Conservation (phyloP, 1,140 invertebrate species). For the Paramacrobiotus metropolitanus region DNA sequence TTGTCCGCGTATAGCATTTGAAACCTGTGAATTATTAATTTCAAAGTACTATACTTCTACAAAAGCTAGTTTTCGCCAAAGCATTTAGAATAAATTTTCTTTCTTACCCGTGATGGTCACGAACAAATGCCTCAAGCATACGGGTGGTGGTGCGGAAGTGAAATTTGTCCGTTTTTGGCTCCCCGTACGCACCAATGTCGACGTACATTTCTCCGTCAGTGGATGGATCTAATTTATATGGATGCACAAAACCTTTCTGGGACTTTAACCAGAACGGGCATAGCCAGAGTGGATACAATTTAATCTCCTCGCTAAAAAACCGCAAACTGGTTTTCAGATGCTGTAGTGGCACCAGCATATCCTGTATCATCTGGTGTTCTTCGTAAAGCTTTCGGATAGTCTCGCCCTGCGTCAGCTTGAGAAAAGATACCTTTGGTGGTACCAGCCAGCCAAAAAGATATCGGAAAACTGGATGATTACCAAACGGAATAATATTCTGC, state of each 20-base stretch:
- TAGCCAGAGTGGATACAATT: slow-evolving; percentile 60
- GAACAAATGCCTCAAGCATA: slow-evolving; percentile 42
- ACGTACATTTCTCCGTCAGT: slow-evolving; percentile 38
- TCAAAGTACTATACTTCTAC: slow-evolving; percentile 9
- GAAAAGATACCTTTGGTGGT: slow-evolving; percentile 52
- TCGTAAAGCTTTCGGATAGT: slow-evolving; percentile 48
- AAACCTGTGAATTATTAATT: slow-evolving; percentile 26
- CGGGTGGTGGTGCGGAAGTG: slow-evolving; percentile 39
- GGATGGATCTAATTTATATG: slow-evolving; percentile 16
- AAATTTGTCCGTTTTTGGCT: slow-evolving; percentile 36
- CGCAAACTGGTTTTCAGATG: slow-evolving; percentile 34
- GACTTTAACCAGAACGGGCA: slow-evolving; percentile 48
- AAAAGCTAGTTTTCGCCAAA: too few relatives aligned
- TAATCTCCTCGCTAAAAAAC: slow-evolving; percentile 39
- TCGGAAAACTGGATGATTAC: slow-evolving; percentile 49
- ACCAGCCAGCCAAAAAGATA: slow-evolving; percentile 50
- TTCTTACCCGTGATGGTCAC: slow-evolving; percentile 35
- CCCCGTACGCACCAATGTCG: slow-evolving; percentile 45
- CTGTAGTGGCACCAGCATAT: slow-evolving; percentile 50
- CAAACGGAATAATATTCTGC: slow-evolving; percentile 59
- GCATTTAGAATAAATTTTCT: neutral
- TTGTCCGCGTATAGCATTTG: slow-evolving; percentile 70
- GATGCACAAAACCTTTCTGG: slow-evolving; percentile 43
- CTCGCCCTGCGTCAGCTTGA: slow-evolving; percentile 53
- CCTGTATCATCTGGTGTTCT: slow-evolving; percentile 52